Evolutionary conservation across 2,797 vertebrate species (phyloP), one percentile per base, ranked within the genome.

Genomic region (Pipistrellus pygmaeus): DNA sequence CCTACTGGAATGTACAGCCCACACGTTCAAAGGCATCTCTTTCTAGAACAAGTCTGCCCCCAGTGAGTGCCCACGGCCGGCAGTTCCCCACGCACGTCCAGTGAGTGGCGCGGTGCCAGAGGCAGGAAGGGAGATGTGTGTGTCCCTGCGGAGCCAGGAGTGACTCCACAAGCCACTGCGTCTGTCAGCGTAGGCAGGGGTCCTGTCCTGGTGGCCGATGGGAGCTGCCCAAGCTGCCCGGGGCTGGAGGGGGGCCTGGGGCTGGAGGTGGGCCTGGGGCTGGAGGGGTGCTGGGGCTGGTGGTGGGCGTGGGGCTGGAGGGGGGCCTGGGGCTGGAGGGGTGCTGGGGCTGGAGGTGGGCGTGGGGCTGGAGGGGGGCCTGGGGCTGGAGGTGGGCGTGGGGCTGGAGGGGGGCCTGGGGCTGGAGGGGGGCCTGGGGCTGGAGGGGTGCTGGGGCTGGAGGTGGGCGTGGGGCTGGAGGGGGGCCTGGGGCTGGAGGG

Each of bases 51-150:
- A 85, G 44, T 55, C 44, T 84, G 27, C 0, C 1, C 71, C 38
- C 3, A 11, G 35, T 62, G 60, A 30, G 1, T 3, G 41, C 68
- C 73, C n/a, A 9, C 3, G 7, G 25, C 13, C 0, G 35, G 72
- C 53, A 27, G 35, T 3, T 35, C 57, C 81, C 85, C 38, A 0
- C 0, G 0, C 2, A 21, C 7, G 1, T 2, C 21, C 0, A 23
- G 32, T 4, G 38, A 15, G 2, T 7, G 5, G 1, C 20, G 8
- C 7, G 15, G 57, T 53, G 20, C 4, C 1, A 11, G 18, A 0
- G 0, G 38, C 15, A 27, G 90, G 85, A 51, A 38, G 27, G 82
- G 91, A 25, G 71, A 64, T 6, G 21, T 53, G 6, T 72, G 81
- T 18, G 80, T 21, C 46, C 55, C 0, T 6, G n/a, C 11, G 0